phyloP scores from a whole-genome alignment of 2,888 invertebrate species.

The Timema cristinae region DNA sequence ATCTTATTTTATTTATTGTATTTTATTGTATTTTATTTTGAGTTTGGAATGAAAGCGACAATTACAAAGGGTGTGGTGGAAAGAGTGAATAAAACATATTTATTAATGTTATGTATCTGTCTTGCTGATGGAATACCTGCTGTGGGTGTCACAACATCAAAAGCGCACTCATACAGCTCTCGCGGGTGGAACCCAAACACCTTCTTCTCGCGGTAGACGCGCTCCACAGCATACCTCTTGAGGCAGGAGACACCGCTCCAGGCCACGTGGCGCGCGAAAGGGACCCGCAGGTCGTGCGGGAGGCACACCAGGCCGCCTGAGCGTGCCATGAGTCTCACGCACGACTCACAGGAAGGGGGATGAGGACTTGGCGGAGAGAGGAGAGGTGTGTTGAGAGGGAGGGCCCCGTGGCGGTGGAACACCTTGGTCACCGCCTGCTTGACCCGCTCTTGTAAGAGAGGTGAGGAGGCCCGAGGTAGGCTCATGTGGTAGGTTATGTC shows the following conservation, averaged over 20 bases:
- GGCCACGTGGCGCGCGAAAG: constrained; percentile 78
- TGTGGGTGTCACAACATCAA: constrained; percentile 83
- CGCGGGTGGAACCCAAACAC: constrained; percentile 76
- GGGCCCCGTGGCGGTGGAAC: constrained; percentile 75
- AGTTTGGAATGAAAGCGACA: too few relatives aligned
- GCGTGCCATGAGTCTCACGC: constrained; percentile 80
- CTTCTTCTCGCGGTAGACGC: constrained; percentile 79
- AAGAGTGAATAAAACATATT: too few relatives aligned
- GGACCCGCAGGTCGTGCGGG: constrained; percentile 78
- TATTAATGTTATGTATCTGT: not conserved
- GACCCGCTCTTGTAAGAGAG: constrained; percentile 46
- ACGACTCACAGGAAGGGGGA: constrained; percentile 56
- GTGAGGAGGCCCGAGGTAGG: constrained; percentile 44
- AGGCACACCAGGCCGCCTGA: constrained; percentile 79
- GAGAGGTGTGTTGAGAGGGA: constrained; percentile 72
- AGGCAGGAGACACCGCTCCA: constrained; percentile 72
- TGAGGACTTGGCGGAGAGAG: constrained; percentile 67
- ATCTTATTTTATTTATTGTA: too few relatives aligned
- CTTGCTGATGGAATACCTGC: constrained; percentile 48
- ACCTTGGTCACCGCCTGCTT: constrained; percentile 47
- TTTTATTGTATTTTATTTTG: too few relatives aligned
- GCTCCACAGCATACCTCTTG: constrained; percentile 80
- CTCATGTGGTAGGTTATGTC: constrained; percentile 81
- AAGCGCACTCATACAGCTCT: constrained; percentile 86
- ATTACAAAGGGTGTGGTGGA: too few relatives aligned